These are phyloP conservation scores for Sturmia bella DNA, from an alignment of 2,888 invertebrate species.

Conservation along the genomic window DNA sequence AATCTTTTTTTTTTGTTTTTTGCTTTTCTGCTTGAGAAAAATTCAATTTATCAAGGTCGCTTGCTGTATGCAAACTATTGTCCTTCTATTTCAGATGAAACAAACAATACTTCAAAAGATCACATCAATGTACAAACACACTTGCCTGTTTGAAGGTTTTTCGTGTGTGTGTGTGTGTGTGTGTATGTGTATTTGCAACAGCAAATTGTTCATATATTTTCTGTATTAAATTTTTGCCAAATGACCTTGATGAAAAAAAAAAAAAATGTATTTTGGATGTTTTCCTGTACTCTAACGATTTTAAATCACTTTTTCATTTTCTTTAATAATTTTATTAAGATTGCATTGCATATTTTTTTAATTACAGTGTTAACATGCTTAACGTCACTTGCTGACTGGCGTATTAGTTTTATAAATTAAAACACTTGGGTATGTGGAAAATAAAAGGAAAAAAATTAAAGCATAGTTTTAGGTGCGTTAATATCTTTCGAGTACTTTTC, in stretches of 20 bases:
- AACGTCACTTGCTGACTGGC: neutral
- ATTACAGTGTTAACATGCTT: neutral
- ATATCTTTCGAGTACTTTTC: conserved; percentile 62
- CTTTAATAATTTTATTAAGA: neutral
- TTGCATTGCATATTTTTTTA: neutral
- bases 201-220: neutral
- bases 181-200: neutral
- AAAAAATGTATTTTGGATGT: neutral
- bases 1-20: neutral
- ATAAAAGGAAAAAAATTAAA: conserved; percentile 24
- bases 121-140: conserved; percentile 22
- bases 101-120: conserved; percentile 14
- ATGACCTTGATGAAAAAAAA: conserved; percentile 33
- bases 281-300: neutral
- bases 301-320: neutral
- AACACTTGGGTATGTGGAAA: conserved; percentile 6
- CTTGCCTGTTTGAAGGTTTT: neutral
- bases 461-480: conserved; percentile 68
- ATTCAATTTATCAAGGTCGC: conserved; percentile 55
- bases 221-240: conserved; percentile 11
- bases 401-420: neutral
- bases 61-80: conserved; percentile 50
- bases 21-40: neutral
- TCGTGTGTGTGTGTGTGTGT: neutral
- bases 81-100: conserved; percentile 53